Conservation (phyloP, 2,888 invertebrate genomes). For the Apodemia duryi region DNA sequence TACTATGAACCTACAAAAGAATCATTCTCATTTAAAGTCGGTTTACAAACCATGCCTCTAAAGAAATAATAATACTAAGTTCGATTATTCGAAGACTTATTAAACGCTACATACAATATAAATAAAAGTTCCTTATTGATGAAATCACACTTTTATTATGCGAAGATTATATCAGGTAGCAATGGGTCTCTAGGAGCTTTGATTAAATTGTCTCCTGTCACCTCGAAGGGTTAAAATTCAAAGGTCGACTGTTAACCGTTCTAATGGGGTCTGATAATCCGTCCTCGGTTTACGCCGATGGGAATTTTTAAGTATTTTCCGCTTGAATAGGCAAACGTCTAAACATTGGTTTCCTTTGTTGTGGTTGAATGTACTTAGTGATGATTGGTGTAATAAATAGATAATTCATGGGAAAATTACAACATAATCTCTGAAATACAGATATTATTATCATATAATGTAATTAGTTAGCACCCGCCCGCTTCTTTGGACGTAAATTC, state of each 20-base stretch:
- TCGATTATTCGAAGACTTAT: background rate
- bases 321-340: constrained; percentile 55
- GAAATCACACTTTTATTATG: constrained; percentile 30
- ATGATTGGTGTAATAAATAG: constrained; percentile 37
- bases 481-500: no score
- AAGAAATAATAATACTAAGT: background rate
- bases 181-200: constrained; percentile 36
- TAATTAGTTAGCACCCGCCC: no score
- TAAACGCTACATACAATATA: background rate
- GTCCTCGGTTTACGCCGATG: constrained; percentile 44
- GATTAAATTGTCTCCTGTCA: constrained; percentile 49
- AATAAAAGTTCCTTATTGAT: constrained; percentile 16
- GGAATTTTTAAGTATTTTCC: constrained; percentile 64
- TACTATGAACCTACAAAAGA: no score
- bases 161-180: constrained; percentile 42
- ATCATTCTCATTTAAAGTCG: background rate
- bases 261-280: constrained; percentile 43
- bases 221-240: constrained; percentile 43
- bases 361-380: constrained; percentile 39
- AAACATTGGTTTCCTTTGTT: constrained; percentile 58
- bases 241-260: constrained; percentile 49
- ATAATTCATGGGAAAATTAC: constrained; percentile 30
- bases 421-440: constrained; percentile 15
- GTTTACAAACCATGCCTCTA: background rate
- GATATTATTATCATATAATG: background rate